Percentiles rank a stretch among this genome's conserved stretches.
Conservation (phyloP, 2,113 vertebrate species). For the Hassar affinis region DNA sequence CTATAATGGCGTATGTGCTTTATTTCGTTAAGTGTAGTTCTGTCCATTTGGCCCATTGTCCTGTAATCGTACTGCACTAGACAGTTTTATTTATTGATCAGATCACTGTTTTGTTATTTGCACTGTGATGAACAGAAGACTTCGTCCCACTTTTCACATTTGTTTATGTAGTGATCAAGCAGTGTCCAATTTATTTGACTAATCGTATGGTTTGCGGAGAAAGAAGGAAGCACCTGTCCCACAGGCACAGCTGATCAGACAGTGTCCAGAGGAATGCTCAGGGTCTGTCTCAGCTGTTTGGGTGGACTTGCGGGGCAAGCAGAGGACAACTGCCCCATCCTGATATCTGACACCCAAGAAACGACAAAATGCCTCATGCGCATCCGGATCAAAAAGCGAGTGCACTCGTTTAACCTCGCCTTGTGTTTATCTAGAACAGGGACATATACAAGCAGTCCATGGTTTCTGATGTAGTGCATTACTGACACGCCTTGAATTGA, state of each 20-base stretch:
- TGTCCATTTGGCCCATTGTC: neutral
- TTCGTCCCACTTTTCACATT: neutral
- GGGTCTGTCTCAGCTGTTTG: slow-evolving; percentile 70
- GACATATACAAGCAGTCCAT: neutral
- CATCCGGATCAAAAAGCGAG: neutral
- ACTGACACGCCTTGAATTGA: neutral
- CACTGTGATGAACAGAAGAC: neutral
- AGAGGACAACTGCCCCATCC: slow-evolving; percentile 64
- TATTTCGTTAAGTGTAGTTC: neutral
- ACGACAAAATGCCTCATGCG: neutral
- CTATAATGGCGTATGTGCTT: neutral
- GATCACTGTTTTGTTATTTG: neutral
- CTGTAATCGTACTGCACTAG: neutral
- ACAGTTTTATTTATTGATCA: neutral
- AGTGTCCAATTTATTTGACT: neutral
- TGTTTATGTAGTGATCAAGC: neutral
- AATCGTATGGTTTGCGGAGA: too few species aligned
- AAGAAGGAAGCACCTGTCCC: slow-evolving; percentile 4
- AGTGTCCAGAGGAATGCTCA: slow-evolving; percentile 69
- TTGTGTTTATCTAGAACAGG: neutral
- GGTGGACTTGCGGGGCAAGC: slow-evolving; percentile 54
- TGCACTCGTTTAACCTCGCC: too few species aligned
- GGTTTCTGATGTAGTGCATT: neutral
- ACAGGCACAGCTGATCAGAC: slow-evolving; percentile 68
- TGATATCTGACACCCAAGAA: slow-evolving; percentile 63